These are phyloP conservation scores for Synanthedon tipuliformis DNA, from an alignment of 2,888 invertebrate genomes.

Conservation along the genomic window DNA sequence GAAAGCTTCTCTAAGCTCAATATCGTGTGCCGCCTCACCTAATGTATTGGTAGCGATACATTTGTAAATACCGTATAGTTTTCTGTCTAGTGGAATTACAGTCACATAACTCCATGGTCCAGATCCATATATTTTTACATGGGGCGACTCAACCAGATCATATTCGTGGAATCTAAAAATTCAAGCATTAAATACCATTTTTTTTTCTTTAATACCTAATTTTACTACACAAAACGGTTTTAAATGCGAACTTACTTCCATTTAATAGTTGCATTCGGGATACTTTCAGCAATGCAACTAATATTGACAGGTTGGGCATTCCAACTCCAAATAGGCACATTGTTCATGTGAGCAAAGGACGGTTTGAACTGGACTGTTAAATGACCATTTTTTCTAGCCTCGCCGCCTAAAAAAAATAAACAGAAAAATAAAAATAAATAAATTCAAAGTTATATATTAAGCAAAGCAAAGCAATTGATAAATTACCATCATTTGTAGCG, in stretches of 20 bases:
- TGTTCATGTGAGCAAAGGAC: constrained; percentile 77
- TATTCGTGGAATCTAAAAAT: constrained; percentile 55
- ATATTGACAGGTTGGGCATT: constrained; percentile 83
- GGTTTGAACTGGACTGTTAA: constrained; percentile 86
- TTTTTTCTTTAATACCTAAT: too few species aligned
- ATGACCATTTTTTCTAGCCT: constrained; percentile 82
- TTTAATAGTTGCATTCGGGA: constrained; percentile 92
- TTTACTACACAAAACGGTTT: constrained; percentile 2
- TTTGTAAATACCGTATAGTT: constrained; percentile 80
- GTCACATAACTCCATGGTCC: constrained; percentile 80
- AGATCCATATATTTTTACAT: constrained; percentile 72
- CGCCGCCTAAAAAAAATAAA: constrained; percentile 70
- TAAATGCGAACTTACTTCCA: constrained; percentile 73
- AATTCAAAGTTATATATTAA: background rate
- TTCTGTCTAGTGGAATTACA: constrained; percentile 74
- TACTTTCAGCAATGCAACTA: constrained; percentile 86
- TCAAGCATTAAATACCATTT: background rate
- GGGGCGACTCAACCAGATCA: constrained; percentile 67
- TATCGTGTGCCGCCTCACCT: constrained; percentile 75
- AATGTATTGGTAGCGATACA: constrained; percentile 84
- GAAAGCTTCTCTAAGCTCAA: constrained; percentile 80
- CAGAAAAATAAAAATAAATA: too few species aligned
- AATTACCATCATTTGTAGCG: constrained; percentile 78
- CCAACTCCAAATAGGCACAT: constrained; percentile 87
- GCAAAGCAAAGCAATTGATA: too few species aligned